Evolutionary conservation across 1,140 invertebrate genomes (phyloP).

Genomic region (Hylyphantes graminicola): DNA sequence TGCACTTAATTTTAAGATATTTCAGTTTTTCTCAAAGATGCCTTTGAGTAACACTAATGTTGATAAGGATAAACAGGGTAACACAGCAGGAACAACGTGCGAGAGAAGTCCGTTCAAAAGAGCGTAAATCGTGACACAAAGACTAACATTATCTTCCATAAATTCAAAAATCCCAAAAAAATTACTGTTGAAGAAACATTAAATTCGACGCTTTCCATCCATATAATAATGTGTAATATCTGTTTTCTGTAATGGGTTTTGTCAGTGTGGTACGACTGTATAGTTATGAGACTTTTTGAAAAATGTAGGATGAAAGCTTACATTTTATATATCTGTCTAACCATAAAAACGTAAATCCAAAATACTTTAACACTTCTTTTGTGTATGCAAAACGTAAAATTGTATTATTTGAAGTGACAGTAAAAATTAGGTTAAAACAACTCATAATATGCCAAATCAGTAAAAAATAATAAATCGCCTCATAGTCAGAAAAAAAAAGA

Average conservation of each 20-base stretch:
- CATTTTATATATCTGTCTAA: slow-evolving; percentile 52
- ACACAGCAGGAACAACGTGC: not conserved
- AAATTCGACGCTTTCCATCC: slow-evolving; percentile 40
- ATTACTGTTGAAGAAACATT: slow-evolving; percentile 50
- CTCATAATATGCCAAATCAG: too few species aligned
- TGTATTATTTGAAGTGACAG: too few species aligned
- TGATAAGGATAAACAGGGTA: too few species aligned
- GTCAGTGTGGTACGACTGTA: slow-evolving; percentile 41
- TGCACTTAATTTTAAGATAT: too few species aligned
- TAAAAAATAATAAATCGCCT: too few species aligned
- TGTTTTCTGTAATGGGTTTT: slow-evolving; percentile 57
- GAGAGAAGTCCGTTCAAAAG: slow-evolving; percentile 11
- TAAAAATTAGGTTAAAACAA: too few species aligned
- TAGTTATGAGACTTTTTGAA: slow-evolving; percentile 56
- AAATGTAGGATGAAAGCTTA: slow-evolving; percentile 48
- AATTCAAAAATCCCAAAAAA: slow-evolving; percentile 12
- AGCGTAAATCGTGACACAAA: slow-evolving; percentile 32
- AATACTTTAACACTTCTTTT: not conserved
- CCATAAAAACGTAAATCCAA: slow-evolving; percentile 37
- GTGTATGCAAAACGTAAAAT: too few species aligned
- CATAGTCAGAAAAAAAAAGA: too few species aligned
- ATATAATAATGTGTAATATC: slow-evolving; percentile 59
- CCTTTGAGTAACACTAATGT: too few species aligned
- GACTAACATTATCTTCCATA: not conserved
- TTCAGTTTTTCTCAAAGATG: too few species aligned